Evolutionary conservation across 2,797 vertebrate species (phyloP), one percentile per base, ranked within the genome.

Genomic region (Erethizon dorsatum): DNA sequence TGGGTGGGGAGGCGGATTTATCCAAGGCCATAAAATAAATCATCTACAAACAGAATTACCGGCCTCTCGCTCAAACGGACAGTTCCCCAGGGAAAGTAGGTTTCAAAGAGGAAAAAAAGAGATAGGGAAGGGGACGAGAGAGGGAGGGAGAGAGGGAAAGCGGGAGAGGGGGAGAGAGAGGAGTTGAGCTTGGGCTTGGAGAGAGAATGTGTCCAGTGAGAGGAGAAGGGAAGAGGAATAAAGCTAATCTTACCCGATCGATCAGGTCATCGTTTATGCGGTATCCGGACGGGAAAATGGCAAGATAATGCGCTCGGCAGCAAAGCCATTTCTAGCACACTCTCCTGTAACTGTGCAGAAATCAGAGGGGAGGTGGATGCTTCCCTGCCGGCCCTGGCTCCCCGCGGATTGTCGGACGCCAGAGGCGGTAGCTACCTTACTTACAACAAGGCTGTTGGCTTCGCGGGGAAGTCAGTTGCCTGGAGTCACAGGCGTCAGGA

Each of bases 191-290:
- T 31, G 45, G 61, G 41, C 12, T 91, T 22, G 52, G 12, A 26
- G 56, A 33, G 31, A 52, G 20, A 33, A n/a, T 0, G 52, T 88
- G 79, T 45, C 22, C 26, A 9, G 0, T 11, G 50, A 83, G 77
- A 82, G 91, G n/a, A 52, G 77, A 24, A 24, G 33, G 45, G 59
- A 82, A 63, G 59, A 88, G 47, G 54, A 41, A 77, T 95, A 18
- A 24, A 14, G 77, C 5, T 78, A 33, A 28, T 92, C 98, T 98
- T 98, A 98, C 98, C 98, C 83, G 61, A 67, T 96, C 90, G 67
- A 94, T 95, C 83, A 57, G 89, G 84, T 90, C 33, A 96, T 45
- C 95, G 31, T 79, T 91, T 26, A 59, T 45, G 75, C 94, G 24
- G 50, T 33, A 52, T 93, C 56, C 26, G 9, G 83, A 75, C 77